Conservation (phyloP, 2,888 invertebrate species). For the Lissonota sp. region DNA sequence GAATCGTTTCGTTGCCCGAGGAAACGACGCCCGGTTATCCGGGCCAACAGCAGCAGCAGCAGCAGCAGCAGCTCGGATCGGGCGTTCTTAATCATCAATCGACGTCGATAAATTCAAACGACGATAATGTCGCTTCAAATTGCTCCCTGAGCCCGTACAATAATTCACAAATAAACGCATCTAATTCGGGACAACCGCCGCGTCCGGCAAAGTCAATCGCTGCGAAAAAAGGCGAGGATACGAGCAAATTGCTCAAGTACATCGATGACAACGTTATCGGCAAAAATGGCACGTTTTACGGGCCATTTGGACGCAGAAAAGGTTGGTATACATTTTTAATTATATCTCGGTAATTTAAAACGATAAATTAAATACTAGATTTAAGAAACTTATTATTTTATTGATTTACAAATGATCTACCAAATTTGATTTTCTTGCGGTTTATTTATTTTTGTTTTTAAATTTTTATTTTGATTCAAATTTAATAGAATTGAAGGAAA, state of each 20-base stretch:
- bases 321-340: conserved; percentile 85
- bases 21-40: conserved; percentile 69
- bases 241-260: conserved; percentile 89
- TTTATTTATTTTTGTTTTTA: no score
- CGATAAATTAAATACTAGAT: no score
- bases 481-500: no score
- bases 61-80: conserved; percentile 49
- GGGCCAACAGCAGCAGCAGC: conserved; percentile 53
- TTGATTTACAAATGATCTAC: no score
- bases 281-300: conserved; percentile 91
- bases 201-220: conserved; percentile 79
- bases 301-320: conserved; percentile 93
- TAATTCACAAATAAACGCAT: conserved; percentile 24
- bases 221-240: conserved; percentile 87
- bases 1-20: conserved; percentile 79
- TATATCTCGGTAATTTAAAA: not conserved
- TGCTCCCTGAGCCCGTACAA: conserved; percentile 21
- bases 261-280: conserved; percentile 93
- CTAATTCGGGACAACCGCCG: conserved; percentile 79
- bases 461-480: no score
- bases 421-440: no score
- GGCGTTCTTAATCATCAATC: conserved; percentile 46
- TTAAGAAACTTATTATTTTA: no score
- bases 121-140: conserved; percentile 18
- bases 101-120: conserved; percentile 23